phyloP scores from a whole-genome alignment of 2,797 vertebrate species.

The Okamejei kenojei region DNA sequence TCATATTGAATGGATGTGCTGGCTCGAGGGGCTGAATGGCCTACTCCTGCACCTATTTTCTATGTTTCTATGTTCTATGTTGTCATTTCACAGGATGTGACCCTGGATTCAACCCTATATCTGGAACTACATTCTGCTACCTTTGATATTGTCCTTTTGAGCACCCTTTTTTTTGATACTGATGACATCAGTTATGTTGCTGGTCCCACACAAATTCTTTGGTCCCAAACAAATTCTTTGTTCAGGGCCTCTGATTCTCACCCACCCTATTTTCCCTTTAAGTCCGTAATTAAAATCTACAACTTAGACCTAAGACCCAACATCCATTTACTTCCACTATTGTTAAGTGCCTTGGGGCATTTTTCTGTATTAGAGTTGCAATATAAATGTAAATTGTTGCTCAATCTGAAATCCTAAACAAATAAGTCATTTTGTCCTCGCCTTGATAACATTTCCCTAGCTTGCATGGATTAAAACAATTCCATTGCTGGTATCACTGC shows the following conservation, averaged over 20 bases:
- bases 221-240: background rate
- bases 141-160: background rate
- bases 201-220: background rate
- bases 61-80: background rate
- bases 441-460: background rate
- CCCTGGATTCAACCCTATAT: background rate
- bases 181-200: background rate
- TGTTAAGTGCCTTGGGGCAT: background rate
- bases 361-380: background rate
- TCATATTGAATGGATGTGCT: no score
- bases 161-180: background rate
- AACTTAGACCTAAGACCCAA: background rate
- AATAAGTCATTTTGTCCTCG: background rate
- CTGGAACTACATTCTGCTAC: background rate
- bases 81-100: no score
- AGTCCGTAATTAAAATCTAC: background rate
- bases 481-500: background rate
- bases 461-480: background rate
- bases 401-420: background rate
- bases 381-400: slow-evolving; percentile 1
- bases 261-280: background rate
- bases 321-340: background rate
- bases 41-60: no score
- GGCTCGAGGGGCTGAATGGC: no score
- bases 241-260: background rate